phyloP scores from a whole-genome alignment of 2,888 invertebrate species.

The Trisateles emortualis region DNA sequence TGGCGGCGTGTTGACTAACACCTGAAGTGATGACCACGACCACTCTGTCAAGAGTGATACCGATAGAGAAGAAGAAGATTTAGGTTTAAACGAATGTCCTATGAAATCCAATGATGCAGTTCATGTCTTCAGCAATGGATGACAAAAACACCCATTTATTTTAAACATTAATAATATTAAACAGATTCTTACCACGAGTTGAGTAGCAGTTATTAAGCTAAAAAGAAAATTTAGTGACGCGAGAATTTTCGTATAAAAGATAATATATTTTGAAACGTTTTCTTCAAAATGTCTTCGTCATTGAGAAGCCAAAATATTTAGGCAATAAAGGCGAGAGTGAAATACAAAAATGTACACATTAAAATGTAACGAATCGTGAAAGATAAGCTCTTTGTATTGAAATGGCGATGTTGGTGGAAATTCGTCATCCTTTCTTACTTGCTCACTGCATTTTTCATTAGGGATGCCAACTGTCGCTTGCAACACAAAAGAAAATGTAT shows the following conservation, averaged over 20 bases:
- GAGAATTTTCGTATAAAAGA: neutral
- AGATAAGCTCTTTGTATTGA: constrained; percentile 56
- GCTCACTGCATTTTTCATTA: constrained; percentile 38
- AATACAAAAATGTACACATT: constrained; percentile 46
- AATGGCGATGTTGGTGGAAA: constrained; percentile 36
- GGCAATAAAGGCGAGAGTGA: constrained; percentile 15
- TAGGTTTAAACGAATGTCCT: no score
- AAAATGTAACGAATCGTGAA: constrained; percentile 62
- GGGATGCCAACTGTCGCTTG: constrained; percentile 26
- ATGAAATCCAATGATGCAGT: no score
- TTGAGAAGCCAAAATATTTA: constrained; percentile 30
- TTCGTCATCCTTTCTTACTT: constrained; percentile 51
- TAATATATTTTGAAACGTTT: constrained; percentile 1
- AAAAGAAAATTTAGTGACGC: neutral
- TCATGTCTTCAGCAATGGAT: no score
- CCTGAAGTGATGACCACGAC: no score
- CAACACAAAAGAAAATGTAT: constrained; percentile 33
- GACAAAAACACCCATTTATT: no score
- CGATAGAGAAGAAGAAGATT: no score
- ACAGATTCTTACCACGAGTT: no score
- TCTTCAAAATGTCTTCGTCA: constrained; percentile 6
- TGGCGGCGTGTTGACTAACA: no score
- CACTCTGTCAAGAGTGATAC: no score
- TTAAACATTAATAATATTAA: no score
- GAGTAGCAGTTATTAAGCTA: neutral